Evolutionary conservation across 2,113 vertebrate genomes (phyloP).

Genomic region (Tylochromis polylepis): DNA sequence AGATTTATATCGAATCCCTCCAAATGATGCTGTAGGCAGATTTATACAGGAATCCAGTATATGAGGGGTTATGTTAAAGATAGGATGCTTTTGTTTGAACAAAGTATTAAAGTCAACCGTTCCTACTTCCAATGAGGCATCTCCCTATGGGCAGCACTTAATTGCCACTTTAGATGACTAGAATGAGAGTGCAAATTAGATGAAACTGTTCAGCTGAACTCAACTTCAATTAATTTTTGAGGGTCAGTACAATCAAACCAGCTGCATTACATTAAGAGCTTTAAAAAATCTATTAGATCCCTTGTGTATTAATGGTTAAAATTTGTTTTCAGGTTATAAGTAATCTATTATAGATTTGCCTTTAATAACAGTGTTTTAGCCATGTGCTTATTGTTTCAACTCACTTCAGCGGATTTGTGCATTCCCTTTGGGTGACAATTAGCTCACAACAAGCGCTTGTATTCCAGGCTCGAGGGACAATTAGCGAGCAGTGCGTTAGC

Average conservation of each 20-base stretch:
- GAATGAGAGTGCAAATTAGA: constrained; percentile 24
- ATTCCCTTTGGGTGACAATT: constrained; percentile 63
- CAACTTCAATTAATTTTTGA: constrained; percentile 2
- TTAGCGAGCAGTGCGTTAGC: constrained; percentile 49
- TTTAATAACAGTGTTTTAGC: neutral
- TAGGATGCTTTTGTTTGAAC: neutral
- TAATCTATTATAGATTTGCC: constrained; percentile 28
- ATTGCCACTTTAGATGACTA: constrained; percentile 35
- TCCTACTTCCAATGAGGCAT: neutral
- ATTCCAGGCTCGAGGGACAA: constrained; percentile 50
- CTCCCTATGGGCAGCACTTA: constrained; percentile 8
- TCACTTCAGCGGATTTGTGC: neutral
- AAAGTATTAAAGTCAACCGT: neutral
- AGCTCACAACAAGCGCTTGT: constrained; percentile 49
- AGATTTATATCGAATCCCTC: neutral
- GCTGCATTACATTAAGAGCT: neutral
- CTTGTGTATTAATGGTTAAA: neutral
- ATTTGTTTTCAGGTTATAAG: constrained; percentile 2
- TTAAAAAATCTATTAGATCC: neutral
- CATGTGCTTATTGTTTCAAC: neutral
- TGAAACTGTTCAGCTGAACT: constrained; percentile 27
- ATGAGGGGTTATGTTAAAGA: neutral
- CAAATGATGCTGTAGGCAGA: neutral
- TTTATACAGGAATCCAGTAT: neutral
- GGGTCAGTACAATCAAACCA: neutral